Base-by-base conservation (phyloP, 2,888 invertebrate genomes). In the Melanchra persicariae region DNA sequence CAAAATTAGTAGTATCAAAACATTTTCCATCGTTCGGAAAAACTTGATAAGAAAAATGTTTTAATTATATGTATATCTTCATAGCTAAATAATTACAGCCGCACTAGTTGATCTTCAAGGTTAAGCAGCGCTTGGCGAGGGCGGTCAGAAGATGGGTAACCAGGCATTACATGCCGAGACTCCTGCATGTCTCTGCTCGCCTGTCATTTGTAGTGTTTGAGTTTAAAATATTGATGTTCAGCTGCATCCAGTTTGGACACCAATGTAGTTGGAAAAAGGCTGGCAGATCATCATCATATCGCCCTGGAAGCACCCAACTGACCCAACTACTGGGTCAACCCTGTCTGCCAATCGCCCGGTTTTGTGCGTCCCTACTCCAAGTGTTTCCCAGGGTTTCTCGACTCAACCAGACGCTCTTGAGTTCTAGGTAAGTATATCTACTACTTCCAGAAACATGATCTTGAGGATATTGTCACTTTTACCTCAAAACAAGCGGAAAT, bases 391-490 rank as follows among this genome's bases (percentile, higher is more conserved):
- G 22, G 3, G 49, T 4, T 15, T 1, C 9, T 49, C 22, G 22
- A 10, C 22, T 10, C 12, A 22, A 49, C 30, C 30, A 30, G 30
- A 30, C n/a, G 22, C 49, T n/a, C 49, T 49, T 49, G 10, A 22
- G 4, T 49, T 10, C 10, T 49, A 22, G 4, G 22, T n/a, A n/a
- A n/a, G n/a, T 10, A 10, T 17, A 5, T 22, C 47, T 1, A 47
- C 9, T 15, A 24, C 49, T 51, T 24, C 2, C 15, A 22, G 0
- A 37, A 12, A 2, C 24, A 24, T 67, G 34, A 45, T 24, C 17
- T 43, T 45, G 12, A 45, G 68, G 17, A 54, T 45, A 49, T 12
- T 34, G 30, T 34, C 5, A 54, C 8, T n/a, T 67, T 54, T 40
- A 67, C 22, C 40, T 10, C 19, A 62, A 30, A 15, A 30, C 12